Base-by-base conservation (phyloP, 2,888 invertebrate genomes). In the Eurois occulta region DNA sequence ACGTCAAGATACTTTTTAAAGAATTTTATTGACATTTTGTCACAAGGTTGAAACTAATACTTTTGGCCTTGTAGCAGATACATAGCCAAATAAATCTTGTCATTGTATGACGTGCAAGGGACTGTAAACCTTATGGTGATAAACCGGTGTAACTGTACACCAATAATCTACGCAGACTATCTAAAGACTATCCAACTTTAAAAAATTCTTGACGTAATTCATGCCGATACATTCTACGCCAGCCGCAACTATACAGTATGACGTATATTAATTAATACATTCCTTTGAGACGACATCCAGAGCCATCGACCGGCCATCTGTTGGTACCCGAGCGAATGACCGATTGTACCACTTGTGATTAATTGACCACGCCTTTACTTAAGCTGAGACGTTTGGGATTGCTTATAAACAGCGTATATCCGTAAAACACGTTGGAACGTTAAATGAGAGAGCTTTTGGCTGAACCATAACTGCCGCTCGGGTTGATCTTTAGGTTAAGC, bases 191-290 rank as follows among this genome's bases (percentile, higher is more conserved):
- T 3, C 52, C 52, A 52, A 13, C 48, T 21, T 11, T n/a, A n/a
- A 28, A 28, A 58, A 16, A 64, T 38, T 62, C 21, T 35, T 64
- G n/a, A 7, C n/a, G 38, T n/a, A n/a, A 65, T 38, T 65, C 16
- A 41, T 38, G 32, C 32, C 32, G 28, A 60, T 32, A 80, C 46
- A 58, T 58, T 48, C 48, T 7, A 43, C 41, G 24, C 6, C 48
- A 28, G 21, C 13, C 43, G 21, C 52, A 75, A 46, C 21, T 55
- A 75, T 64, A 52, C 35, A 38, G 32, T 7, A n/a, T 32, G 81
- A 75, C 60, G 38, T 75, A 41, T 55, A 79, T 79, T 81, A 80
- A 70, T 80, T 66, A 83, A 55, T 35, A 60, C 11, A 48, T 41
- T 46, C 60, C 70, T 77, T 46, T 18, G 24, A 35, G 43, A 65